A percentile compares a stretch with the other conserved stretches of the same genome.
phyloP scores from a whole-genome alignment of 2,113 vertebrate species.

The Zapornia atra region DNA sequence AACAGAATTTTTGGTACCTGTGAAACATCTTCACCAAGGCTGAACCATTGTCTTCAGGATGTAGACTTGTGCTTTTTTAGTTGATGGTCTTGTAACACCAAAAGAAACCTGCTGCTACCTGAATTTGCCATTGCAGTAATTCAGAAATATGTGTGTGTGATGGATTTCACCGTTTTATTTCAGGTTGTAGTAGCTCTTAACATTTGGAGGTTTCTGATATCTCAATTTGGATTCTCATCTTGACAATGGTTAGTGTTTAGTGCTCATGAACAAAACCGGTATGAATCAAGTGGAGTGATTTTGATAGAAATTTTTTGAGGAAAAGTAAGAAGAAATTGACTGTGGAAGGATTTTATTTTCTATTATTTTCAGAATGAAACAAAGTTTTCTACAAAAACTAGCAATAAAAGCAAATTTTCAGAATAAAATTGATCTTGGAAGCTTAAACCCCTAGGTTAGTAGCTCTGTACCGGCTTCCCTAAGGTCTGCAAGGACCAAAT shows the following conservation, averaged over 20 bases:
- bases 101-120: not conserved
- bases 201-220: not conserved
- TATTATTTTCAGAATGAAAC: not conserved
- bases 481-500: not conserved
- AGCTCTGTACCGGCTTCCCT: not conserved
- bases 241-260: not conserved
- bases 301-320: not conserved
- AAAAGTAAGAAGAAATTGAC: not conserved
- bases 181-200: not conserved
- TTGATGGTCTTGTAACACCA: not conserved
- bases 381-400: not conserved
- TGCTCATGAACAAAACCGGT: not conserved
- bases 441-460: not conserved
- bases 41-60: not conserved
- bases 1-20: not conserved
- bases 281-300: not conserved
- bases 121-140: not conserved
- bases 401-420: not conserved
- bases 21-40: not conserved
- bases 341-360: accelerated
- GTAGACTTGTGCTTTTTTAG: not conserved
- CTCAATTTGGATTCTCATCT: not conserved
- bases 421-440: not conserved
- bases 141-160: not conserved
- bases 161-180: not conserved